phyloP scores from a whole-genome alignment of 1,140 invertebrate genomes.

The Euwallacea similis region DNA sequence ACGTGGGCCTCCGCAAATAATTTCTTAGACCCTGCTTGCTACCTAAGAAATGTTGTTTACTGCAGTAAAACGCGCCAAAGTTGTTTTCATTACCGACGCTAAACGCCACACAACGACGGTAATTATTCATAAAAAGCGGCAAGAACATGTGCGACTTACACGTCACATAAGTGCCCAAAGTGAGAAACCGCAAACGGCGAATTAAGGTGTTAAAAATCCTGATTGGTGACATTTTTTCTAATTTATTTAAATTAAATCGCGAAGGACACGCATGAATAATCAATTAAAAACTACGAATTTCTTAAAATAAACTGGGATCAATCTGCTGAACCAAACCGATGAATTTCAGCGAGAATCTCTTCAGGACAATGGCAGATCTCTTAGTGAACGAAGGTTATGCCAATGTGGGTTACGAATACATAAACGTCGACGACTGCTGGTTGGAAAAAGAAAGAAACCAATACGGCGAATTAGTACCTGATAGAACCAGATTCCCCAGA shows the following conservation, averaged over 20 bases:
- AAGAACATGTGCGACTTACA: constrained; percentile 10
- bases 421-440: constrained; percentile 97
- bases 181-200: background rate
- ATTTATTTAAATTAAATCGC: background rate
- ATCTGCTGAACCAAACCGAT: background rate
- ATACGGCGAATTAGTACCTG: constrained; percentile 79
- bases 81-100: constrained; percentile 5
- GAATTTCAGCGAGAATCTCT: constrained; percentile 79
- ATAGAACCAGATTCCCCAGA: constrained; percentile 84
- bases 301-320: no score
- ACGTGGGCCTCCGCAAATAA: no score
- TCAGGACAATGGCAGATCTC: constrained; percentile 89
- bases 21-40: no score
- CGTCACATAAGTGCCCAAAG: no score
- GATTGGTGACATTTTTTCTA: background rate
- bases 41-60: no score
- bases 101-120: constrained; percentile 5
- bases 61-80: background rate
- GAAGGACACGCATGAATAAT: background rate
- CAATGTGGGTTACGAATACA: constrained; percentile 86
- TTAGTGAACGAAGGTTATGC: constrained; percentile 88
- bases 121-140: constrained; percentile 14
- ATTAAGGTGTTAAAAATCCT: background rate
- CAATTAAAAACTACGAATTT: background rate
- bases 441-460: constrained; percentile 76